phyloP scores from a whole-genome alignment of 2,797 vertebrate species.

The Furcifer pardalis region DNA sequence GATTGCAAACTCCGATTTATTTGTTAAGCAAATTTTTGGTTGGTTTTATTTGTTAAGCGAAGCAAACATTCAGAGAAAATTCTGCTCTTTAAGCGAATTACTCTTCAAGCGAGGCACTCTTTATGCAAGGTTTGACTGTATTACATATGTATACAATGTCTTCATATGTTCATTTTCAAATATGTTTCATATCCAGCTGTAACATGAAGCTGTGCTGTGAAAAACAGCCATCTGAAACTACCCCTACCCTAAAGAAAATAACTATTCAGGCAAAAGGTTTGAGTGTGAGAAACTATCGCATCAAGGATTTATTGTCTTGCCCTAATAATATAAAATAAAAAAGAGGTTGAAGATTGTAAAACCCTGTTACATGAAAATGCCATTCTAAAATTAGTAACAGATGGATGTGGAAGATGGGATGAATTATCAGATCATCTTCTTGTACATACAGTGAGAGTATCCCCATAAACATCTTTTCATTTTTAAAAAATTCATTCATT shows the following conservation, averaged over 20 bases:
- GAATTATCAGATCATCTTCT: constrained; percentile 24
- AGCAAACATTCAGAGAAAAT: too few species aligned
- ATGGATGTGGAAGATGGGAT: neutral
- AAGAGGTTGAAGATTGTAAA: neutral
- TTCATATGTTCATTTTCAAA: too few species aligned
- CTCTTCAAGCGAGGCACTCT: too few species aligned
- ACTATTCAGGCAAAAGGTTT: neutral
- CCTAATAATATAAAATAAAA: neutral
- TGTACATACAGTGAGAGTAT: constrained; percentile 25
- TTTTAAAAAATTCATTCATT: neutral
- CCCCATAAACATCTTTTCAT: neutral
- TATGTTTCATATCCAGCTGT: too few species aligned
- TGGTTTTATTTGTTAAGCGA: too few species aligned
- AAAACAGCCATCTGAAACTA: neutral
- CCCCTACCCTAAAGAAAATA: neutral
- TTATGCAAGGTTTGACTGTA: too few species aligned
- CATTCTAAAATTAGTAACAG: neutral
- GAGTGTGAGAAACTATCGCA: neutral
- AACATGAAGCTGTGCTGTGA: neutral
- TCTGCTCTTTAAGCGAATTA: too few species aligned
- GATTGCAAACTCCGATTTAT: too few species aligned
- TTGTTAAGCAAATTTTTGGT: too few species aligned
- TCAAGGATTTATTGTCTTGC: neutral
- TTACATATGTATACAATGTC: too few species aligned
- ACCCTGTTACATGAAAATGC: neutral